Evolutionary conservation across 2,888 invertebrate species (phyloP), one percentile per base, ranked within the genome.

Genomic region (Melitaea athalia): DNA sequence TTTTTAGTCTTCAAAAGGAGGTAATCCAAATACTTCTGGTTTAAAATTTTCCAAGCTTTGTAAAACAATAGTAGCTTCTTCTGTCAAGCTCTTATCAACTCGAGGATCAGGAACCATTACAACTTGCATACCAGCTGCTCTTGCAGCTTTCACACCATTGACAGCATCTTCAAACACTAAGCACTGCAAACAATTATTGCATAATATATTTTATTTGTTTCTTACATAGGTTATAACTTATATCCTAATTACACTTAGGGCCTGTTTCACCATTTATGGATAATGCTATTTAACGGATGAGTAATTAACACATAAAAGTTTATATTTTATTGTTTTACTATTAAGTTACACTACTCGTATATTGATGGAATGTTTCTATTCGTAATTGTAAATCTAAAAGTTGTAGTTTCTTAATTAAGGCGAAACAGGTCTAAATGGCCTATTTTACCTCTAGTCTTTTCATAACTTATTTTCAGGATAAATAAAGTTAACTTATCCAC

Each of bases 111-210:
- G 97, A 14, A 97, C 95, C 96, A 97, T 96, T 0, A 97, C 95
- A 2, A 95, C 95, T 85, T 97, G 97, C 98, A 98, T 98, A 3
- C 96, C 96, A 0, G 98, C 98, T 24, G 94, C 94, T 38, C 91
- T 81, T 0, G 95, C 98, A 3, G 97, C 97, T 70, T 92, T 90
- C 0, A 98, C 97, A 1, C 99, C 98, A 87, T 97, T 97, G 0
- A 96, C 95, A 3, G 98, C 96, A 91, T 99, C 98, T 91, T 99
- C 98, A 85, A 98, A 96, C 0, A 98, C 98, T 73, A 98, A 86
- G 80, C 97, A 96, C 95, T 95, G 86, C 5, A 79, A 81, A 67
- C 31, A 64, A 68, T 31, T 38, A 63, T 10, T 12, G 4, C 1
- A 45, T 4, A 6, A 45, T 14, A 12, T 45, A 45, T 45, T 45